phyloP scores from a whole-genome alignment of 2,888 invertebrate genomes.

The Spodoptera exigua region DNA sequence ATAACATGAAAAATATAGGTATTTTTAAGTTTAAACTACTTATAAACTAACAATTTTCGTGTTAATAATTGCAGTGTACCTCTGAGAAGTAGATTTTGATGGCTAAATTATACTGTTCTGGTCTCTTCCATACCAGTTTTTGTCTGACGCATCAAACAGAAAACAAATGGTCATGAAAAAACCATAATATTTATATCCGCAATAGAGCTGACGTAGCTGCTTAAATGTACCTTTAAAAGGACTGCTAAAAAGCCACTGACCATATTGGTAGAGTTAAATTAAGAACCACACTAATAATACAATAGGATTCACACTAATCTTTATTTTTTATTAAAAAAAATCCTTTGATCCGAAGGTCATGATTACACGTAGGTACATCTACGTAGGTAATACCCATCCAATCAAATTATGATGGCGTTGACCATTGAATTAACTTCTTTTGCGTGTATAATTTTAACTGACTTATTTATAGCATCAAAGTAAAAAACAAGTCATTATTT shows the following conservation, averaged over 20 bases:
- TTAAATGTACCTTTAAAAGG: slow-evolving; percentile 5
- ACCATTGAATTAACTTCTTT: no score
- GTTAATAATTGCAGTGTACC: no score
- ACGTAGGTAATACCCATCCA: no score
- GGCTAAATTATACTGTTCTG: neutral
- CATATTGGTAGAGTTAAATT: neutral
- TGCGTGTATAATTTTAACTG: no score
- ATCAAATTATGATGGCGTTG: no score
- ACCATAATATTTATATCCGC: slow-evolving; percentile 20
- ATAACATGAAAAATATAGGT: no score
- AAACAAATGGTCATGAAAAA: slow-evolving; percentile 17
- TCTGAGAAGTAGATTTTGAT: neutral
- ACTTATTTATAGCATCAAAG: no score
- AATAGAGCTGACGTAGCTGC: slow-evolving; percentile 7
- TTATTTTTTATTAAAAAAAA: neutral
- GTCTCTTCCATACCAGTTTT: slow-evolving; percentile 16
- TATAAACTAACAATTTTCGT: no score
- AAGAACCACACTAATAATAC: slow-evolving; percentile 4
- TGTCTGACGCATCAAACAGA: slow-evolving; percentile 17
- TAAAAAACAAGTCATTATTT: no score
- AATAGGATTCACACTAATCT: neutral
- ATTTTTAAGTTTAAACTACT: no score
- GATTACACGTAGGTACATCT: no score
- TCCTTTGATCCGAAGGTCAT: no score
- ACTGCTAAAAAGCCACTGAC: slow-evolving; percentile 18